These are phyloP conservation scores for Paratilapia polleni DNA, from an alignment of 2,113 vertebrate species.

Conservation along the genomic window DNA sequence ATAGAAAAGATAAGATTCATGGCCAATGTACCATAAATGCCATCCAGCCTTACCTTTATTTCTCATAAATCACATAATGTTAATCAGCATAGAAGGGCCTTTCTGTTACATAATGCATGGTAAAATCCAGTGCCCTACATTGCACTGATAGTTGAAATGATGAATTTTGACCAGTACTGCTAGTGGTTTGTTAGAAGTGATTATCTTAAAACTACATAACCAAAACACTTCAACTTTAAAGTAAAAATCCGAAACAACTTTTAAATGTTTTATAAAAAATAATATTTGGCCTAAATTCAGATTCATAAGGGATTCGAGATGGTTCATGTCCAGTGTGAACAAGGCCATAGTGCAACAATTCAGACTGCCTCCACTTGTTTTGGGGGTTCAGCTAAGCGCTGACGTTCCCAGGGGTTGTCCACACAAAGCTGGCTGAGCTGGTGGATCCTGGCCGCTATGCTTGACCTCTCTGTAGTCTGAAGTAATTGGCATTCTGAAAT, in stretches of 20 bases:
- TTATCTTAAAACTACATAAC: not conserved
- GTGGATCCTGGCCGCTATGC: constrained; percentile 25
- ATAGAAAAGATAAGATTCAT: constrained; percentile 17
- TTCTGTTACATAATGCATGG: not conserved
- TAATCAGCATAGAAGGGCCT: not conserved
- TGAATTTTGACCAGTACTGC: not conserved
- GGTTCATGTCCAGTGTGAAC: not conserved
- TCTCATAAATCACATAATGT: constrained; percentile 19
- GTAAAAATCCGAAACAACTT: not conserved
- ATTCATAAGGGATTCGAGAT: not conserved
- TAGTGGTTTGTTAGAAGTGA: not conserved
- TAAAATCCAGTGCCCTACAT: not conserved
- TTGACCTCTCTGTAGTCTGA: constrained; percentile 37
- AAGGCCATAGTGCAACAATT: not conserved
- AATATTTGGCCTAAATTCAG: not conserved
- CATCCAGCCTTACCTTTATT: not conserved
- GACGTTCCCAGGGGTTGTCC: constrained; percentile 24
- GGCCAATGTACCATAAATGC: constrained; percentile 5
- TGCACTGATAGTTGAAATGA: not conserved
- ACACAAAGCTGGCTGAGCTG: constrained; percentile 36
- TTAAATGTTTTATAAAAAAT: not conserved
- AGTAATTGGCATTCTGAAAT: constrained; percentile 62
- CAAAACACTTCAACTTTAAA: not conserved
- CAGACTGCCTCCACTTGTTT: not conserved
- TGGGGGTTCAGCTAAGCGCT: constrained; percentile 23